Conservation (phyloP, 2,113 vertebrate species). For the Oncorhynchus gorbuscha region DNA sequence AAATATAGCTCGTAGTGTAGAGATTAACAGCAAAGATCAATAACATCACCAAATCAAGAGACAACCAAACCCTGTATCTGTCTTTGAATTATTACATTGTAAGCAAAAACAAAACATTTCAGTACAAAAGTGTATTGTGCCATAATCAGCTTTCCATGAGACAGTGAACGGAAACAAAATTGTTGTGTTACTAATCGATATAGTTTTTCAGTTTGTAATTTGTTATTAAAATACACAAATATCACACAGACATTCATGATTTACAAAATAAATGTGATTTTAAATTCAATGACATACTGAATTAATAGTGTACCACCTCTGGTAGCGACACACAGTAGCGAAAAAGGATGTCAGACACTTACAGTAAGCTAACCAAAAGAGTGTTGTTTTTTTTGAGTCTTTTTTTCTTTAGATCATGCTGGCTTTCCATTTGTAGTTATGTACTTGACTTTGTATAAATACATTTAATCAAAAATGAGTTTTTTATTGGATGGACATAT, state of each 20-base stretch:
- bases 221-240: slow-evolving; percentile 74
- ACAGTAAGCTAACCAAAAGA: slow-evolving; percentile 46
- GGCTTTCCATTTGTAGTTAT: slow-evolving; percentile 30
- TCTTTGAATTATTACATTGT: slow-evolving; percentile 30
- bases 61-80: slow-evolving; percentile 39
- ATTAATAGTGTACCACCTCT: slow-evolving; percentile 68
- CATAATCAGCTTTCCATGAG: slow-evolving; percentile 60
- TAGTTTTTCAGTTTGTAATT: slow-evolving; percentile 58
- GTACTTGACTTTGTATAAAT: slow-evolving; percentile 60
- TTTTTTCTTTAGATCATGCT: slow-evolving; percentile 55
- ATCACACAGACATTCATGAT: slow-evolving; percentile 71
- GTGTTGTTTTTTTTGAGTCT: slow-evolving; percentile 10
- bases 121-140: slow-evolving; percentile 69
- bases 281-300: slow-evolving; percentile 57
- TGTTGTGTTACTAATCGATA: slow-evolving; percentile 56
- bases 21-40: slow-evolving; percentile 42
- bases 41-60: slow-evolving; percentile 20
- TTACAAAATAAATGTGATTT: slow-evolving; percentile 70
- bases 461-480: slow-evolving; percentile 59
- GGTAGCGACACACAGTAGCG: slow-evolving; percentile 54
- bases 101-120: slow-evolving; percentile 32
- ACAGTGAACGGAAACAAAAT: slow-evolving; percentile 42
- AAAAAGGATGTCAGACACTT: slow-evolving; percentile 46
- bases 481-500: slow-evolving; percentile 40
- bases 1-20: slow-evolving; percentile 50